These are phyloP conservation scores for Lepidothrix coronata DNA, from an alignment of 2,113 vertebrate species.

Conservation along the genomic window DNA sequence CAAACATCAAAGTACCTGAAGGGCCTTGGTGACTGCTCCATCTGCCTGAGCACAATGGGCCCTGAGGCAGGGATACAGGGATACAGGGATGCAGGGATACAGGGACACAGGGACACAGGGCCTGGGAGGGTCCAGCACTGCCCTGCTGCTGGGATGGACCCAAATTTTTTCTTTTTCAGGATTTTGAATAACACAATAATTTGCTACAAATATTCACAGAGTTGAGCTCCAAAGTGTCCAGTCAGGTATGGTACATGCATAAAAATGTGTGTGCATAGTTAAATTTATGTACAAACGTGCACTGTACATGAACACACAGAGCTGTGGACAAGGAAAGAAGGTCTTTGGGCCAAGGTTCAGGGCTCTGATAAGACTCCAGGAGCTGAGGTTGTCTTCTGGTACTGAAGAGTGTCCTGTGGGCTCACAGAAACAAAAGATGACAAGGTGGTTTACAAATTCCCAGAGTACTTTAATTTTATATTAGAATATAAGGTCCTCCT, in stretches of 20 bases:
- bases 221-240: neutral
- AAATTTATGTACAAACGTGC: fast-evolving
- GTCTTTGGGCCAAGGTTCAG: neutral
- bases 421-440: neutral
- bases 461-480: neutral
- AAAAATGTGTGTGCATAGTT: neutral
- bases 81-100: neutral
- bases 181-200: neutral
- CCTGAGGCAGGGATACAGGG: neutral
- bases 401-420: neutral
- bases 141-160: fast-evolving
- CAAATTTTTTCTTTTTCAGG: neutral
- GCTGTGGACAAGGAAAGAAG: fast-evolving
- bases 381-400: neutral
- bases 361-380: neutral
- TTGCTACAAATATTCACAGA: neutral
- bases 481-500: neutral
- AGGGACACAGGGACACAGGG: neutral
- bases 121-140: neutral
- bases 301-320: neutral
- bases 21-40: neutral
- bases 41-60: fast-evolving
- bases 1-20: neutral
- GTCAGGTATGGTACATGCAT: neutral
- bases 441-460: neutral